phyloP scores from a whole-genome alignment of 2,888 invertebrate species.

The Acronicta psi region DNA sequence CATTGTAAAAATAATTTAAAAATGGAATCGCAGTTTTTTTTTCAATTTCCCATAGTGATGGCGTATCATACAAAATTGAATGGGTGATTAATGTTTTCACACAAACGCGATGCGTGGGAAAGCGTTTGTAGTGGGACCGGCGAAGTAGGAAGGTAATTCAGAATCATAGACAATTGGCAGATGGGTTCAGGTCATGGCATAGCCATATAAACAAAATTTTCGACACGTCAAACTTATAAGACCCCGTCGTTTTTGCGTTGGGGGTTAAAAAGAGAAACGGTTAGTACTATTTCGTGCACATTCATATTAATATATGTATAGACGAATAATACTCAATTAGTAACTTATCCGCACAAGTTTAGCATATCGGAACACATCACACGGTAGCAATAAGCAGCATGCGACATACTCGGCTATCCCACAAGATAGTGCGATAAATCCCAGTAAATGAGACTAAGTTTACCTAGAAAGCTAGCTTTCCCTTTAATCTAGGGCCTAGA shows the following conservation, averaged over 20 bases:
- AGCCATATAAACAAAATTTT: no score
- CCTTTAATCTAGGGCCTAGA: constrained; percentile 18
- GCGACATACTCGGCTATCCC: constrained; percentile 35
- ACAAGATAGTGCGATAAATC: constrained; percentile 20
- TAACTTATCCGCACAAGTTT: constrained; percentile 13
- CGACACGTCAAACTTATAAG: no score
- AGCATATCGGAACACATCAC: constrained; percentile 29
- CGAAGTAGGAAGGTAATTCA: constrained; percentile 9
- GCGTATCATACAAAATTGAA: constrained; percentile 45
- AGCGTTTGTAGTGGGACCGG: constrained; percentile 15
- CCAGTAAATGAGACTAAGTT: constrained; percentile 20
- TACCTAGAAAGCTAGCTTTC: constrained; percentile 39
- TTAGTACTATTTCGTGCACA: no score
- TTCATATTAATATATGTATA: no score
- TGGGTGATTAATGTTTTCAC: constrained; percentile 56
- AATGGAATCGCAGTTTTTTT: constrained; percentile 22
- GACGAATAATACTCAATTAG: no score
- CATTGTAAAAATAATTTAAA: constrained; percentile 6
- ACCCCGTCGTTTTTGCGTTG: no score
- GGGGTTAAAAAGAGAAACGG: no score
- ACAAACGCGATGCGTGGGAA: constrained; percentile 51
- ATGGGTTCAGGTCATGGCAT: no score
- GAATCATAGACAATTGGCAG: no score
- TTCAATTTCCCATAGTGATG: constrained; percentile 45
- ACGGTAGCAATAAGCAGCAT: constrained; percentile 30